These are phyloP conservation scores for Malacoctenus gilli DNA, from an alignment of 2,797 vertebrate species.

Conservation along the genomic window DNA sequence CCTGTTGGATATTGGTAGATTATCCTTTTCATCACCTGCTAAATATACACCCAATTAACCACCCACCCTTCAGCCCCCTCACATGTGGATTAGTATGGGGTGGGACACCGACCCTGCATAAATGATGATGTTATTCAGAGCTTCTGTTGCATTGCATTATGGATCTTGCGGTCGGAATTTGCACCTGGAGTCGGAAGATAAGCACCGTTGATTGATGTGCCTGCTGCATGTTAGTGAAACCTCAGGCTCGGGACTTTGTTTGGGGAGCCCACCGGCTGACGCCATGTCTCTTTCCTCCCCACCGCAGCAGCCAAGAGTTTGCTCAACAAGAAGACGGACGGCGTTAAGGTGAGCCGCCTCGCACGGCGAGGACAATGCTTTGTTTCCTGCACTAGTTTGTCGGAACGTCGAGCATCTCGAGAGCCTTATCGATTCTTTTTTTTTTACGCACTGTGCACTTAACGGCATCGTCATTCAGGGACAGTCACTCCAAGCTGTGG, in stretches of 20 bases:
- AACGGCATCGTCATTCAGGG: slow-evolving; percentile 65
- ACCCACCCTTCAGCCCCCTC: slow-evolving; percentile 16
- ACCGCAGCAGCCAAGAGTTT: slow-evolving; percentile 97
- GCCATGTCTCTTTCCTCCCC: slow-evolving; percentile 46
- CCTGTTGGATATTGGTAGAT: slow-evolving; percentile 19
- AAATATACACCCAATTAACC: slow-evolving; percentile 26
- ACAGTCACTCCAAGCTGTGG: slow-evolving; percentile 53
- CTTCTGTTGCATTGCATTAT: slow-evolving; percentile 61
- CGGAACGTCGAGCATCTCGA: slow-evolving; percentile 48
- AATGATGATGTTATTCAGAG: slow-evolving; percentile 30
- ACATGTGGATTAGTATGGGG: slow-evolving; percentile 29
- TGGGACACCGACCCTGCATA: slow-evolving; percentile 32
- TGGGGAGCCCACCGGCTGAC: slow-evolving; percentile 50
- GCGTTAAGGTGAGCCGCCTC: slow-evolving; percentile 91
- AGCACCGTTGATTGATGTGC: slow-evolving; percentile 56
- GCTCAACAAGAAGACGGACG: slow-evolving; percentile 94
- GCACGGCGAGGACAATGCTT: slow-evolving; percentile 20
- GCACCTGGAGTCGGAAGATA: slow-evolving; percentile 63
- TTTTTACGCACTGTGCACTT: slow-evolving; percentile 58
- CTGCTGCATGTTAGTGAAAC: slow-evolving; percentile 74
- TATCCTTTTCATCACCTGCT: slow-evolving; percentile 34
- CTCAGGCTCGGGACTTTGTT: slow-evolving; percentile 20
- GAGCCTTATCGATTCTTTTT: slow-evolving; percentile 43
- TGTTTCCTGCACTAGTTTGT: slow-evolving; percentile 56
- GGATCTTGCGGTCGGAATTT: slow-evolving; percentile 47